These are phyloP conservation scores for Ptilonorhynchus violaceus DNA, from an alignment of 2,113 vertebrate species.

Conservation along the genomic window DNA sequence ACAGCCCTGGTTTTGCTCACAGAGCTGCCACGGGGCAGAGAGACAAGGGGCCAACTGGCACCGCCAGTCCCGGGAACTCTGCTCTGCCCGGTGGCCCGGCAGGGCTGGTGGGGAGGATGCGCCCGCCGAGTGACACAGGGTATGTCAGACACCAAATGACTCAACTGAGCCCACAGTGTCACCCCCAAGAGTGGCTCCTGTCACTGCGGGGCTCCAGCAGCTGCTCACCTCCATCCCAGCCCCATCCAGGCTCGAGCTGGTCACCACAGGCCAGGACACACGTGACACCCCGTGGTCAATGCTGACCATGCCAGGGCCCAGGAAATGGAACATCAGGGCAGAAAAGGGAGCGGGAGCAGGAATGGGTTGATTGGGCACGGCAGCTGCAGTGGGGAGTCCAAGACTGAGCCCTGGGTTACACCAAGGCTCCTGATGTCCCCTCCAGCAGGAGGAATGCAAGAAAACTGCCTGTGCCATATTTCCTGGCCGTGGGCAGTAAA, in stretches of 20 bases:
- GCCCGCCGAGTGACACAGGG: neutral
- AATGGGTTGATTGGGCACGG: neutral
- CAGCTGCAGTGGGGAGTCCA: accelerated
- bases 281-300: neutral
- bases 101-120: neutral
- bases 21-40: neutral
- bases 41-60: accelerated
- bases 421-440: neutral
- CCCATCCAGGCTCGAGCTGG: too few relatives aligned
- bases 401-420: neutral
- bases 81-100: accelerated
- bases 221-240: neutral
- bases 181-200: neutral
- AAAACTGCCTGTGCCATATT: neutral
- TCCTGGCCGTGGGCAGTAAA: neutral
- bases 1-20: neutral
- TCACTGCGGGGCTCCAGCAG: neutral
- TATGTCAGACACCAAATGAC: neutral
- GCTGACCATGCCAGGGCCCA: accelerated
- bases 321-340: accelerated
- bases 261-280: neutral
- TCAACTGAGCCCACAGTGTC: neutral
- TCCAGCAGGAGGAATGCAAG: accelerated
- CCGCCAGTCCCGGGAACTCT: neutral
- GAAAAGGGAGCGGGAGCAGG: neutral